Base-by-base conservation (phyloP, 1,140 invertebrate species). In the Idris sp. region DNA sequence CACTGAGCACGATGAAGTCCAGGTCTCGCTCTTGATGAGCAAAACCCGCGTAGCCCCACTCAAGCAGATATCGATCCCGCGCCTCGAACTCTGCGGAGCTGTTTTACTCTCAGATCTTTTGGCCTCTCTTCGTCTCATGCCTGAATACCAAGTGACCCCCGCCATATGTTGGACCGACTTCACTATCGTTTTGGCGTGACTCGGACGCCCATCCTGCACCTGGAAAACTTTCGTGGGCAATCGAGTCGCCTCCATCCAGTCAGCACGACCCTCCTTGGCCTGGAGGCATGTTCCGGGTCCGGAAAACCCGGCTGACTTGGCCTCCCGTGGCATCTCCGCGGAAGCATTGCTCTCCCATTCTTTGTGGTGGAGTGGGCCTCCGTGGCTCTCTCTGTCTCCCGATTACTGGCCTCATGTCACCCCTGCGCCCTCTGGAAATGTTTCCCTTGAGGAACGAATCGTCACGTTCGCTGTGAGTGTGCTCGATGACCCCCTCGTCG, bases 261-360 rank as follows among this genome's bases (percentile, higher is more conserved):
- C n/a, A n/a, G n/a, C n/a, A n/a, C n/a, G n/a, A n/a, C n/a, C n/a
- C n/a, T n/a, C n/a, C n/a, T n/a, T n/a, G n/a, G n/a, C n/a, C n/a
- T 44, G 41, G 41, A n/a, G 25, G 0, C 41, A 44, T 8, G 41
- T 44, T 1, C 1, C 7, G 2, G 14, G 41, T 1, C 4, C 13
- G 4, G 10, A 14, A 8, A 44, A 44, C 9, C 41, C 41, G 10
- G 41, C 41, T 1, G 41, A 44, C 8, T 4, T 44, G 0, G 41
- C 41, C 1, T 44, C 22, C 1, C 22, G 41, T 1, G 41, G 41
- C 31, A 13, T 35, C 13, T 3, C 31, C 13, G 28, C 28, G 5
- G 28, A 30, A n/a, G 28, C 7, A 2, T 30, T 30, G 28, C n/a
- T n/a, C 5, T 30, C 8, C n/a, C 2, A 30, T 8, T 6, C 4